Percentiles rank a stretch among this genome's conserved stretches.
Conservation (phyloP, 1,140 invertebrate species). For the Drosophila santomea region DNA sequence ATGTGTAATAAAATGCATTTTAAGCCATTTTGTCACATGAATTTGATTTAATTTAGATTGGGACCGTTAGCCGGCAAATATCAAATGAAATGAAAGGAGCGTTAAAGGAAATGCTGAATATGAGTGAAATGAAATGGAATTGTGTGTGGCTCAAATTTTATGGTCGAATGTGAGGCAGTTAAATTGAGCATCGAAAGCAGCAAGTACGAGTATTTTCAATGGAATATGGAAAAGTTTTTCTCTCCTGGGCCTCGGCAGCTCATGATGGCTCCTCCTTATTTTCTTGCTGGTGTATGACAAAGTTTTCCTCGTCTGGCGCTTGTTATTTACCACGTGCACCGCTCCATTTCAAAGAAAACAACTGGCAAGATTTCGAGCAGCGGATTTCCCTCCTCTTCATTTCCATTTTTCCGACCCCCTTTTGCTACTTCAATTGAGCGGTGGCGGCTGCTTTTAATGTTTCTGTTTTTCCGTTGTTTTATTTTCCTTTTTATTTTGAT, state of each 20-base stretch:
- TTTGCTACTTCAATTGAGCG: slow-evolving; percentile 46
- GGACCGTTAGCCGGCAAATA: slow-evolving; percentile 22
- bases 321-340: slow-evolving; percentile 37
- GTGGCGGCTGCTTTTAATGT: slow-evolving; percentile 66
- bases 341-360: slow-evolving; percentile 48
- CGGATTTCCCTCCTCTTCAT: slow-evolving; percentile 12
- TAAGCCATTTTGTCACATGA: slow-evolving; percentile 64
- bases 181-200: slow-evolving; percentile 33
- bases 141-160: slow-evolving; percentile 37
- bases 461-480: slow-evolving; percentile 59
- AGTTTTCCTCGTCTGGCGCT: slow-evolving; percentile 27
- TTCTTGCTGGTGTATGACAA: slow-evolving; percentile 30
- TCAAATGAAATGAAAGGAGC: slow-evolving; percentile 40
- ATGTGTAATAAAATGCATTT: slow-evolving; percentile 69
- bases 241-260: not conserved
- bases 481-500: slow-evolving; percentile 48
- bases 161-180: slow-evolving; percentile 41
- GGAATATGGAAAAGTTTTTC: slow-evolving; percentile 36
- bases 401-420: slow-evolving; percentile 1
- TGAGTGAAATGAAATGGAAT: slow-evolving; percentile 46
- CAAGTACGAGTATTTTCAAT: slow-evolving; percentile 8
- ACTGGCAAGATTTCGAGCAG: slow-evolving; percentile 33
- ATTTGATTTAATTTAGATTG: slow-evolving; percentile 66
- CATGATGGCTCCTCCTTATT: not conserved
- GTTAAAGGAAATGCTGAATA: slow-evolving; percentile 29